Evolutionary conservation across 2,888 invertebrate species (phyloP), one percentile per base, ranked within the genome.

Genomic region (Microctonus hyperodae): DNA sequence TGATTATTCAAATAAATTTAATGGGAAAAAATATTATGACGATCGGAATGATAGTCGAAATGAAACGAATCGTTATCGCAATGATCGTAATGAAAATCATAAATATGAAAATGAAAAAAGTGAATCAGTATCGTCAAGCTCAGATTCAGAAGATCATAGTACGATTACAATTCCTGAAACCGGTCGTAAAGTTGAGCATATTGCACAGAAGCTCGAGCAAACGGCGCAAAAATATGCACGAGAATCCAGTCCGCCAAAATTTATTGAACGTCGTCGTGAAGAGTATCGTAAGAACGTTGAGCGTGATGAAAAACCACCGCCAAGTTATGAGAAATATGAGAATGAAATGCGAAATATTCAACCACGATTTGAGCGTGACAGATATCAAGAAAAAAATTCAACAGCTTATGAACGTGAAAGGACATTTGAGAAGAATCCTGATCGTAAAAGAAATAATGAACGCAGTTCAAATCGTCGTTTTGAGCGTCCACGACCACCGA

Each of bases 201-300:
- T 84, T 10, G 79, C 84, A 0, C 84, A 83, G 69, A 83, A 84
- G 64, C 72, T 84, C 7, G 84, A 84, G 65, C 83, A 84, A 66
- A 84, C 84, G 0, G 84, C 84, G 0, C 83, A 83, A 64, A 84
- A 83, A 60, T 83, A 84, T 62, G 84, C 83, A 0, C 72, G 82
- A 3, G 83, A 83, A 59, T 80, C 83, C 58, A 83, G 83, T 50
- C 83, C 83, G 0, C 81, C 83, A 5, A 84, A 84, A 61, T 82
- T 81, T 65, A 74, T 79, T 0, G 83, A 83, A n/a, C 73, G 81
- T 2, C 74, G 81, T 37, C 67, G 71, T 1, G 72, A 77, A 3
- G 78, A 79, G 56, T 73, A 71, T 13, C 71, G 71, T 2, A 79
- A 77, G 33, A 76, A 67, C 57, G 65, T 72, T n/a, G 79, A 81